phyloP scores from a whole-genome alignment of 2,113 vertebrate species.

The Prolemur simus region DNA sequence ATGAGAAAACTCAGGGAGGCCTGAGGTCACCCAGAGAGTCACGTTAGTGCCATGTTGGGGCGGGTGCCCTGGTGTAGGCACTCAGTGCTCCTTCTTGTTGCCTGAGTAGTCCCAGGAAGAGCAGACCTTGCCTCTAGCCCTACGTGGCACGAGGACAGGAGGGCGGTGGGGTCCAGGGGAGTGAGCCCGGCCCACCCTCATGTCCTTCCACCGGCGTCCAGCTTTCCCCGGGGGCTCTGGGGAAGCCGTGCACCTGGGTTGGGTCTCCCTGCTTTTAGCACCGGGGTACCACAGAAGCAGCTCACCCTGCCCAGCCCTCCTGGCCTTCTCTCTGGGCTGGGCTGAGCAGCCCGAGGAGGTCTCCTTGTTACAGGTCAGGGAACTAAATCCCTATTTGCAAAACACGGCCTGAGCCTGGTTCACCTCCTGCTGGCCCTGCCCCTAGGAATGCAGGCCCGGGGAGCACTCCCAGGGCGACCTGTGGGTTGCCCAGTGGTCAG shows the following conservation, averaged over 20 bases:
- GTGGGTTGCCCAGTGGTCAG: neutral
- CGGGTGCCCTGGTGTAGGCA: neutral
- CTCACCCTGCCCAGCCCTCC: constrained; percentile 38
- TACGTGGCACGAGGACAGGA: neutral
- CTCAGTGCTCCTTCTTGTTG: neutral
- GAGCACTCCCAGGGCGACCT: neutral
- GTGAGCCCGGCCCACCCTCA: neutral
- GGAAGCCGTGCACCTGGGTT: neutral
- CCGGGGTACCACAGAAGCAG: neutral
- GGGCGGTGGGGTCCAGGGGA: neutral
- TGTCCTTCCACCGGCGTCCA: neutral
- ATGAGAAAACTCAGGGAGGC: neutral
- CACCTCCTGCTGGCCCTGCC: constrained; percentile 56
- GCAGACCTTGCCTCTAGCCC: neutral
- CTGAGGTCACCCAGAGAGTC: neutral
- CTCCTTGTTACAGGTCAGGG: constrained; percentile 68
- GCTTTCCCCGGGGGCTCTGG: neutral
- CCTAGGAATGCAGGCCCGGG: neutral
- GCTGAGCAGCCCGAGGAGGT: constrained; percentile 9
- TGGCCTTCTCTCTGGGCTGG: constrained; percentile 17
- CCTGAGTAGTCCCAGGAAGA: neutral
- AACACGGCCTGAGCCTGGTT: neutral
- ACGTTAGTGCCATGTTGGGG: neutral
- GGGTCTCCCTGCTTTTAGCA: neutral
- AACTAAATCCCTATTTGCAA: constrained; percentile 67